Evolutionary conservation across 2,888 invertebrate species (phyloP).

Genomic region (Agelastica alni): DNA sequence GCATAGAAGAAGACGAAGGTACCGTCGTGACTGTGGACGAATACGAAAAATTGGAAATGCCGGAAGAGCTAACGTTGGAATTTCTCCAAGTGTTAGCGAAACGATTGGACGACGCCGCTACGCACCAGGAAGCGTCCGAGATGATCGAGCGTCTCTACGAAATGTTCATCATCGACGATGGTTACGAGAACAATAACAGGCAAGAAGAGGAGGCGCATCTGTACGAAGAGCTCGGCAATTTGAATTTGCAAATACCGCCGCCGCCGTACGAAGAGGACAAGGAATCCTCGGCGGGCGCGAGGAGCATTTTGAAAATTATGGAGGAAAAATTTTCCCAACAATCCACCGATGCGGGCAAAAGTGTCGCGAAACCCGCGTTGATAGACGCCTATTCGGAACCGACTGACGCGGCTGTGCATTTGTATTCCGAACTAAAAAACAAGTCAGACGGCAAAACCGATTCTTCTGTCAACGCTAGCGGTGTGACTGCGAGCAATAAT

Average conservation of each 20-base stretch:
- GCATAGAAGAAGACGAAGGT: slow-evolving; percentile 58
- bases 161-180: slow-evolving; percentile 72
- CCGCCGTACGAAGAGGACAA: slow-evolving; percentile 61
- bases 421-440: slow-evolving; percentile 62
- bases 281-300: slow-evolving; percentile 52
- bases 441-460: slow-evolving; percentile 54
- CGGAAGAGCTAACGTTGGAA: slow-evolving; percentile 76
- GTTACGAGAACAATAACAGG: slow-evolving; percentile 61
- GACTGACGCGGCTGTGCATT: slow-evolving; percentile 60
- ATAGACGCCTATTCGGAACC: slow-evolving; percentile 63
- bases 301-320: slow-evolving; percentile 65
- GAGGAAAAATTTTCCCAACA: slow-evolving; percentile 61
- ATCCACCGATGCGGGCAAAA: slow-evolving; percentile 35
- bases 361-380: slow-evolving; percentile 49
- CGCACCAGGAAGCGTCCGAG: slow-evolving; percentile 74
- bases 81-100: slow-evolving; percentile 70
- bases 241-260: slow-evolving; percentile 60
- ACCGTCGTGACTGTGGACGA: slow-evolving; percentile 53
- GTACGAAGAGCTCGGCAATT: slow-evolving; percentile 62
- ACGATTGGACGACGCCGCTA: slow-evolving; percentile 72
- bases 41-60: slow-evolving; percentile 61
- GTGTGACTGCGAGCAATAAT: slow-evolving; percentile 62
- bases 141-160: slow-evolving; percentile 79
- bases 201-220: slow-evolving; percentile 55
- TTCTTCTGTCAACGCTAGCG: slow-evolving; percentile 32